Evolutionary conservation across 2,113 vertebrate genomes (phyloP).

Genomic region (Vidua macroura): DNA sequence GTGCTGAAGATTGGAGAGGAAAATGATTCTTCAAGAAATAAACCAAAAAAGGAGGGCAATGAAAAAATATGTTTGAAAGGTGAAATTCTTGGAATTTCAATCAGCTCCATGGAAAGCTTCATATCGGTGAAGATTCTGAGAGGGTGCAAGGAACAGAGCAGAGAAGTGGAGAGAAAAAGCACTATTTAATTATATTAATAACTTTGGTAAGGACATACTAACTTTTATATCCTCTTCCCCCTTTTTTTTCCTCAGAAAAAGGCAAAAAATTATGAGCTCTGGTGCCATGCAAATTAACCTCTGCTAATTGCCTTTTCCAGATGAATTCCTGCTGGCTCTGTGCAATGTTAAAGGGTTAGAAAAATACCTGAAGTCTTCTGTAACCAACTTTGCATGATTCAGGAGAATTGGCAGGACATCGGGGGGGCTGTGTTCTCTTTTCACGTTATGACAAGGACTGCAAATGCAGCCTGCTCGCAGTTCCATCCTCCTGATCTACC

Average conservation of each 20-base stretch:
- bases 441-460: not conserved
- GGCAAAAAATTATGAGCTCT: not conserved
- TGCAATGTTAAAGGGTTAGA: not conserved
- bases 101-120: not conserved
- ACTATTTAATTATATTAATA: not conserved
- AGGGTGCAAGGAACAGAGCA: not conserved
- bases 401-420: not conserved
- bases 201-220: not conserved
- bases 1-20: not conserved
- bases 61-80: not conserved
- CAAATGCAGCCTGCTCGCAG: rapidly evolving
- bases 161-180: not conserved
- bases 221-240: not conserved
- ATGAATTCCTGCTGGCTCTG: not conserved
- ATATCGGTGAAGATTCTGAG: not conserved
- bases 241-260: not conserved
- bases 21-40: not conserved
- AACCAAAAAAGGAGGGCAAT: not conserved
- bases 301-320: not conserved
- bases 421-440: not conserved
- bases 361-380: not conserved
- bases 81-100: not conserved
- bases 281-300: not conserved
- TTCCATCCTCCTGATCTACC: not conserved
- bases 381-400: not conserved